A percentile compares a stretch with the other conserved stretches of the same genome.
Conservation (phyloP, 2,113 vertebrate species). For the Channa maculata region DNA sequence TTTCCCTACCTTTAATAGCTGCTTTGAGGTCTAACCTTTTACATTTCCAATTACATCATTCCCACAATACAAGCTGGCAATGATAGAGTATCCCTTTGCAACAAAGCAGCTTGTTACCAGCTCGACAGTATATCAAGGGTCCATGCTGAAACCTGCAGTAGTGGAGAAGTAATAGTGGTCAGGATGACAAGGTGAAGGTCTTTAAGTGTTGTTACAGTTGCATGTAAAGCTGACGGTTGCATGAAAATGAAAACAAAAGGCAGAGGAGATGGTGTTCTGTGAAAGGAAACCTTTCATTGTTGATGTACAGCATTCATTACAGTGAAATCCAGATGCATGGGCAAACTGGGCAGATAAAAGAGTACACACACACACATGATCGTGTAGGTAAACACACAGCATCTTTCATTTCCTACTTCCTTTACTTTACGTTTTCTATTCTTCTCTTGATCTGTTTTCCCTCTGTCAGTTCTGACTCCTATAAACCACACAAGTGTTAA, state of each 20-base stretch:
- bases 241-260: constrained; percentile 6
- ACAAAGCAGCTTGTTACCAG: constrained; percentile 30
- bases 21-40: constrained; percentile 15
- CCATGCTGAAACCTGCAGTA: constrained; percentile 13
- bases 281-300: constrained; percentile 28
- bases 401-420: constrained; percentile 1
- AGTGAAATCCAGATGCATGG: constrained; percentile 17
- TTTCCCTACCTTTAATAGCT: constrained; percentile 22
- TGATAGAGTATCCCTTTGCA: constrained; percentile 32
- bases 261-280: constrained; percentile 22
- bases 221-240: constrained; percentile 26
- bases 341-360: constrained; percentile 1
- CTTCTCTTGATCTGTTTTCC: background rate
- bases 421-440: constrained; percentile 9
- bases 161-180: constrained; percentile 23
- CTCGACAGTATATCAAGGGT: constrained; percentile 44
- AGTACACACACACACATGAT: background rate
- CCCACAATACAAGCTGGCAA: background rate
- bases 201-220: constrained; percentile 42
- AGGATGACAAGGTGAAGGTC: constrained; percentile 39
- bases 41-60: constrained; percentile 10
- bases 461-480: constrained; percentile 18
- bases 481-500: constrained; percentile 42
- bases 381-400: background rate
- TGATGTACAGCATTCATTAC: constrained; percentile 17